Base-by-base conservation (phyloP, 2,888 invertebrate species). In the Epinotia nisella region DNA sequence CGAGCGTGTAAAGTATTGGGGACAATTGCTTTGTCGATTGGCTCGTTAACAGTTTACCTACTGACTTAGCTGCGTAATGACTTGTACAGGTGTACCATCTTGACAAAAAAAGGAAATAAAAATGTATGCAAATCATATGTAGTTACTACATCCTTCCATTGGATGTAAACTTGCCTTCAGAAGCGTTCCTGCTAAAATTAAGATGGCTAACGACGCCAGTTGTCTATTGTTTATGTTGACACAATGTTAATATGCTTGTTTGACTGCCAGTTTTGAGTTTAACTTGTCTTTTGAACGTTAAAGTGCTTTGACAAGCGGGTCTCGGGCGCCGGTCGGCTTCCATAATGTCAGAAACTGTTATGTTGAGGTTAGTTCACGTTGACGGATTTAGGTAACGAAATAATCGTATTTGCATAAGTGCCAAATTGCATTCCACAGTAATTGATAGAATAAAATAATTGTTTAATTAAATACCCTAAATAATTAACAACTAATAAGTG, bases 141-240 rank as follows among this genome's bases (percentile, higher is more conserved):
- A 66, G 55, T 66, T 66, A 39, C 0, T 39, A 21, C 66, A 13
- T 66, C 56, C 39, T 56, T 55, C 56, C 9, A 4, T 41, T 41
- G 11, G 21, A 11, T 15, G 3, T 21, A n/a, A 41, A 56, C 9
- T 41, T 17, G 66, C 66, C 66, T 55, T 55, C 24, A 55, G 66
- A 24, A 51, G 5, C 49, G 39, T 61, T 60, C 53, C 60, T 15
- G 39, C n/a, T 24, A 53, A 55, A 70, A 45, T 55, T 5, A 67
- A 71, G 60, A 71, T 67, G 59, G 68, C 60, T 51, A n/a, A 21
- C n/a, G 49, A 39, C 58, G 19, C 55, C 56, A 60, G 53, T 71
- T 45, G 60, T 60, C 60, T 49, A 71, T 71, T 71, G 71, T 71
- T 61, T 67, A 71, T 71, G 66, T 45, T 35, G 19, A 55, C 60